Base-by-base conservation (phyloP, 2,113 vertebrate species). In the Athene noctua region DNA sequence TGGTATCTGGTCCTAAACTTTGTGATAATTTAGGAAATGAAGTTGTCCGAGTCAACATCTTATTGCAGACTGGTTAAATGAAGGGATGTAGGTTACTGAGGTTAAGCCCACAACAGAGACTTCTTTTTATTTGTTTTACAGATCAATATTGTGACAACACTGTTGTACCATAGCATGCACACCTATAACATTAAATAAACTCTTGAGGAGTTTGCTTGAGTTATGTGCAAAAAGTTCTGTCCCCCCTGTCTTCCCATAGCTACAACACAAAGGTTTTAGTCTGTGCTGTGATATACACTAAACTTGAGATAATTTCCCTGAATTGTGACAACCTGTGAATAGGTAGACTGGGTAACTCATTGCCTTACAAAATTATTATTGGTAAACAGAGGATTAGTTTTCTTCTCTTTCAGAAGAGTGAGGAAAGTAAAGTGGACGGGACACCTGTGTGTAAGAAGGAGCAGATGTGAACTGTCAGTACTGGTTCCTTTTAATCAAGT, bases 241-340 rank as follows among this genome's bases (percentile, higher is more conserved):
- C 3, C 5, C 10, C 38, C 0, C 0, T 62, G 22, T 59, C 4
- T 5, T 15, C 8, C 34, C 13, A 3, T 8, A 29, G 20, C 15
- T 65, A 54, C 16, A 52, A 42, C 2, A 71, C 9, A 83, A 70
- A 42, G 10, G 11, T 74, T 88, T 82, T 58, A 55, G 27, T 74
- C 25, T 58, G 7, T 79, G 38, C 5, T 75, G 25, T 55, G 21
- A 47, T 61, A 13, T 17, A 54, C 5, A 8, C 13, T 42, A 51
- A 75, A 49, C 6, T 8, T 68, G 49, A 80, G 10, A 74, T 36
- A 29, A 61, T 44, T 19, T 79, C 25, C 25, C 12, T 55, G 36
- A 82, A 73, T 34, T 57, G 34, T 80, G 40, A 68, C 21, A 52
- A 77, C 3, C 10, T 92, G 79, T 0, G 5, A 90, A 65, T 19